Percentiles rank a stretch among this genome's conserved stretches.
phyloP scores from a whole-genome alignment of 2,888 invertebrate species.

The Allophyes oxyacanthae region DNA sequence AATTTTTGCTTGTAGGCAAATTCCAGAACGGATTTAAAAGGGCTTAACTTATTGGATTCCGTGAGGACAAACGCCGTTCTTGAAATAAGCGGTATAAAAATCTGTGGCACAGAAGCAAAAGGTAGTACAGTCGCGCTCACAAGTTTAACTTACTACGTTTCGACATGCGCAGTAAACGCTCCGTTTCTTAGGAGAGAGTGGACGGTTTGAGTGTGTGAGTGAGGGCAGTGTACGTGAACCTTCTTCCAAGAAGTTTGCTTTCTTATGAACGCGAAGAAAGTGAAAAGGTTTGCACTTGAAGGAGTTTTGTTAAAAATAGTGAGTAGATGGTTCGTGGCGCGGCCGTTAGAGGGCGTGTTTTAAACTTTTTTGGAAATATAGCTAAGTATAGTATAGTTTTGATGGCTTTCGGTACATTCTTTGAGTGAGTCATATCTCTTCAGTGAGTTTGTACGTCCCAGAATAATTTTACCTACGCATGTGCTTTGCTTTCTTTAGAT shows the following conservation, averaged over 20 bases:
- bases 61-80: constrained; percentile 55
- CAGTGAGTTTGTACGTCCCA: neutral
- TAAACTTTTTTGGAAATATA: constrained; percentile 49
- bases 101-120: constrained; percentile 26
- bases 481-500: neutral
- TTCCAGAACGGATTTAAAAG: constrained; percentile 48
- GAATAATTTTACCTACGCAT: neutral
- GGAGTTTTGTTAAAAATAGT: constrained; percentile 84
- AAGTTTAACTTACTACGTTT: constrained; percentile 61
- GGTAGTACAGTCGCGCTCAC: constrained; percentile 37
- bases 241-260: constrained; percentile 83
- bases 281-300: constrained; percentile 85
- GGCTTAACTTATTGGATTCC: constrained; percentile 43
- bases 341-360: constrained; percentile 79
- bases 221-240: constrained; percentile 72
- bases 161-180: constrained; percentile 27
- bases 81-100: constrained; percentile 22
- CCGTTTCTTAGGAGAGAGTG: constrained; percentile 60
- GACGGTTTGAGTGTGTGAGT: constrained; percentile 65
- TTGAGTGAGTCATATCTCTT: constrained; percentile 1
- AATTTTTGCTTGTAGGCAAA: constrained; percentile 57
- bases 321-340: constrained; percentile 68
- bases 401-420: constrained; percentile 18
- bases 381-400: constrained; percentile 27
- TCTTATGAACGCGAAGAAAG: constrained; percentile 88